These are phyloP conservation scores for Rhabdomys dilectus DNA, from an alignment of 2,113 vertebrate species.

Conservation along the genomic window DNA sequence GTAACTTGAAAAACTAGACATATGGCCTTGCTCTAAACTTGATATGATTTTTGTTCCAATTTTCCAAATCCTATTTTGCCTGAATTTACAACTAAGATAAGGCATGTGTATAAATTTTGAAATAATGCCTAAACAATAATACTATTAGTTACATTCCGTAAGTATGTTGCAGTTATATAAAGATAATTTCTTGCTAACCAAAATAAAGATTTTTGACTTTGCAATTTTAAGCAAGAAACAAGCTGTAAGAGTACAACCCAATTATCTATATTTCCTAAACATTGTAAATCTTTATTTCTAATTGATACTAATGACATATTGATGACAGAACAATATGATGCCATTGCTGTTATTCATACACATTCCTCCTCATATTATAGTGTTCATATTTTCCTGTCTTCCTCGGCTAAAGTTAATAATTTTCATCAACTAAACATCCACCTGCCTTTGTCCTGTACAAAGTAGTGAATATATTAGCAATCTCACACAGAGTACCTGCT, in stretches of 20 bases:
- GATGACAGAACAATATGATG: background rate
- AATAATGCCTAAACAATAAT: background rate
- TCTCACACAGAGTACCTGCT: background rate
- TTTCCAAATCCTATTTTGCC: background rate
- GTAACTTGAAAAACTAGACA: background rate
- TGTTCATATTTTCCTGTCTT: background rate
- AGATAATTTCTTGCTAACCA: background rate
- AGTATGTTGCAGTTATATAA: background rate
- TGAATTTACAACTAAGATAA: background rate
- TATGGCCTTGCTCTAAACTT: background rate
- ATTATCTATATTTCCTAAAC: background rate
- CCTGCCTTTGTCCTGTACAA: background rate
- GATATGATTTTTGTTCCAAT: background rate
- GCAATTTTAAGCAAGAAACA: background rate
- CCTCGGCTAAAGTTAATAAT: background rate
- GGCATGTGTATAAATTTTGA: background rate
- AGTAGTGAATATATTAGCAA: background rate
- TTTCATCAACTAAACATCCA: background rate
- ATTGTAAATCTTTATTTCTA: background rate
- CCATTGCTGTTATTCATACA: background rate
- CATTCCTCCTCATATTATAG: background rate
- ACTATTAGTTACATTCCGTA: background rate
- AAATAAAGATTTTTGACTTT: background rate
- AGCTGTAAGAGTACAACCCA: background rate
- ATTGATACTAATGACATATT: slow-evolving; percentile 11